Base-by-base conservation (phyloP, 1,140 invertebrate genomes). In the Heliothis subflexa region DNA sequence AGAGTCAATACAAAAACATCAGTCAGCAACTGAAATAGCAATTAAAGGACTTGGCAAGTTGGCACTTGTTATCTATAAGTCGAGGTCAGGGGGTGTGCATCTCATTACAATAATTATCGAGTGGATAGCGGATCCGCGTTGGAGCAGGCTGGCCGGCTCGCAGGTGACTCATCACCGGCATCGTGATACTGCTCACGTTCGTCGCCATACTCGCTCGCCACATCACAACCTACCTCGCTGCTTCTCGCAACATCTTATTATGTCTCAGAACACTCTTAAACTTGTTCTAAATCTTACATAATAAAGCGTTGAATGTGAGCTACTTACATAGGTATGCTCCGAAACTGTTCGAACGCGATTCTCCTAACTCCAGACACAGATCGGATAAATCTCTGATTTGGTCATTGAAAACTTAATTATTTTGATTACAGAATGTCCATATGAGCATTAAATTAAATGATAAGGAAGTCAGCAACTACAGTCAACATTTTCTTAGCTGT, bases 81-180 rank as follows among this genome's bases (percentile, higher is more conserved):
- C 71, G 83, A 77, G 82, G 82, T 85, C 83, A 80, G 79, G 75
- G 80, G 79, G 78, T 81, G 81, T 72, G 40, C 81, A 80, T 82
- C 64, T 86, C 66, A 85, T 84, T 87, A 87, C 57, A 76, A 81
- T 86, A 84, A 85, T 86, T 85, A 86, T 81, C 78, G 75, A 66
- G 47, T 59, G 71, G 72, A 78, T 81, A 81, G 75, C 72, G 78
- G 80, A 85, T 82, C 81, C 79, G 82, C 62, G 68, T 68, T 33
- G 61, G 50, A 74, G 72, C 68, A 47, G 54, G 57, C 66, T 59
- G 40, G 77, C 10, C 52, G 45, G 25, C 47, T 16, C 57, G 70
- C 57, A 76, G 76, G 64, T 82, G 76, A 85, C 70, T 80, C 80
- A 81, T 50, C 57, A 50, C 14, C 18, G 33, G n/a, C 18, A 81